phyloP scores from a whole-genome alignment of 2,113 vertebrate species.

The Tiliqua scincoides region DNA sequence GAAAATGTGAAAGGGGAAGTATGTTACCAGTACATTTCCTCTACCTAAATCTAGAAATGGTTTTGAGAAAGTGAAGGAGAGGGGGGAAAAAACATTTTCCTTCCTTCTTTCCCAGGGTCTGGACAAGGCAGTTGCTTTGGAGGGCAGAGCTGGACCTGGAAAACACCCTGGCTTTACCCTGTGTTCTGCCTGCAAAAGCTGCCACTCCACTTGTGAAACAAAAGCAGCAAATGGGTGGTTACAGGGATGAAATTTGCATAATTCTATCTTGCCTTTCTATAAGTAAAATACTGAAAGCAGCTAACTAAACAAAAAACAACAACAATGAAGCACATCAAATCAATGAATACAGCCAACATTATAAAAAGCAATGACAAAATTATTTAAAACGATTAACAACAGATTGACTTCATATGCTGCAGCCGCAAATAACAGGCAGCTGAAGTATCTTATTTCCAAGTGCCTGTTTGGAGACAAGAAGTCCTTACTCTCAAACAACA shows the following conservation, averaged over 20 bases:
- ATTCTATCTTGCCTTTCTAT: no score
- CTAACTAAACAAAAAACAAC: no score
- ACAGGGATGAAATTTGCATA: background rate
- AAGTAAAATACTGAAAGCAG: no score
- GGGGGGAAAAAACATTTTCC: background rate
- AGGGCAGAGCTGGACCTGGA: background rate
- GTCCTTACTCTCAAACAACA: no score
- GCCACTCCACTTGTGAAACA: background rate
- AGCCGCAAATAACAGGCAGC: no score
- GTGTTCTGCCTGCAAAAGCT: background rate
- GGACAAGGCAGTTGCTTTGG: background rate
- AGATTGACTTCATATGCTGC: no score
- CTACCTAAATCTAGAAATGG: background rate
- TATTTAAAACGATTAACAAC: no score
- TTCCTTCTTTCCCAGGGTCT: background rate
- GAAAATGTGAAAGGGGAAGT: background rate
- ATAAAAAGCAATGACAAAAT: no score
- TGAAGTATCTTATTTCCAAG: no score
- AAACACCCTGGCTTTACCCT: background rate
- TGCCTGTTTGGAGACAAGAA: no score
- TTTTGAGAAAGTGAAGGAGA: background rate
- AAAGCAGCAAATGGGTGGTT: background rate
- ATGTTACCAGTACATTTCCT: background rate
- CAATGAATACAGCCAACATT: no score
- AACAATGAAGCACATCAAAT: no score